Percentiles rank a stretch among this genome's conserved stretches.
Conservation (phyloP, 2,888 invertebrate species). For the Thecocarcelia acutangulata region DNA sequence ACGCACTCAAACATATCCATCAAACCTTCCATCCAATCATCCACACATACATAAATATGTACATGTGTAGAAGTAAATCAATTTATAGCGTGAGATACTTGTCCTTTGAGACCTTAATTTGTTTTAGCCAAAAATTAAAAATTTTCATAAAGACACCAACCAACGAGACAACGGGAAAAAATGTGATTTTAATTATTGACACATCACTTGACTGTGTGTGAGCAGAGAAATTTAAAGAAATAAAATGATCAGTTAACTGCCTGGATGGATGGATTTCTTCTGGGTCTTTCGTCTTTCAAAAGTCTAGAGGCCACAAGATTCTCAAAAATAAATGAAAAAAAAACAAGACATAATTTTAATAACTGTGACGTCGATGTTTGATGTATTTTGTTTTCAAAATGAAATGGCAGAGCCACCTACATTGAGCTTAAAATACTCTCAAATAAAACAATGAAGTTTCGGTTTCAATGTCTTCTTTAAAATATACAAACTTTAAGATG, state of each 20-base stretch:
- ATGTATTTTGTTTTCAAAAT: constrained; percentile 54
- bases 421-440: constrained; percentile 53
- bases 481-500: constrained; percentile 46
- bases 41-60: background rate
- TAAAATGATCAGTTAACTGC: constrained; percentile 58
- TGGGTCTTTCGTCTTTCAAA: background rate
- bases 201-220: constrained; percentile 56
- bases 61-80: constrained; percentile 9
- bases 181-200: constrained; percentile 68
- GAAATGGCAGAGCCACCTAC: constrained; percentile 66
- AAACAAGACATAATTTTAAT: constrained; percentile 34
- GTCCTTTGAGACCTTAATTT: constrained; percentile 54
- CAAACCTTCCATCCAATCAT: no score
- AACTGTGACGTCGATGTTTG: constrained; percentile 24
- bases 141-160: constrained; percentile 27
- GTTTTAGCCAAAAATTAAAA: constrained; percentile 58
- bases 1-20: background rate
- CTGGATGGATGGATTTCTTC: constrained; percentile 8
- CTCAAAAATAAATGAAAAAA: background rate
- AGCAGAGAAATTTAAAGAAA: constrained; percentile 35
- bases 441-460: constrained; percentile 51
- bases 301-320: constrained; percentile 25
- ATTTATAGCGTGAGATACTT: constrained; percentile 67
- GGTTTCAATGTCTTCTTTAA: constrained; percentile 51
- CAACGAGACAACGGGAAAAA: constrained; percentile 39